A percentile compares a stretch with the other conserved stretches of the same genome.
These are phyloP conservation scores for Aythya fuligula DNA, from an alignment of 2,797 vertebrate genomes.

Conservation along the genomic window DNA sequence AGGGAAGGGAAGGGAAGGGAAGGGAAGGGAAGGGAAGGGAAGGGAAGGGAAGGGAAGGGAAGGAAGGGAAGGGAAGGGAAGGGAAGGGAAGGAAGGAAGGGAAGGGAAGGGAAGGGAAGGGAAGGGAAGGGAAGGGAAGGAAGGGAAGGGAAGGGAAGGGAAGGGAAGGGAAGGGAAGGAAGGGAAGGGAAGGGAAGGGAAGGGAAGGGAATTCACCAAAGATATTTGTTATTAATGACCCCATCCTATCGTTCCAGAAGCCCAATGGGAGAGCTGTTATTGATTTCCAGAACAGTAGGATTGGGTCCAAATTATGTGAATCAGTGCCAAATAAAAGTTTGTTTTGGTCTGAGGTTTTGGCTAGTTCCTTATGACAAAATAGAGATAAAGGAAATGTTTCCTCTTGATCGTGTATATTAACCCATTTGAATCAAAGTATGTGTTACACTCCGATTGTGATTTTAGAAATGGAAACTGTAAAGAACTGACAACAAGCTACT, in stretches of 20 bases:
- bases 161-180: rapidly evolving
- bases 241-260: background rate
- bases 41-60: no score
- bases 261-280: background rate
- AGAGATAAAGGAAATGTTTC: slow-evolving; percentile 46
- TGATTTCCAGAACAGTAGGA: background rate
- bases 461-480: background rate
- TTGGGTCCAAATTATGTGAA: background rate
- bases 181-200: no score
- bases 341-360: slow-evolving; percentile 22
- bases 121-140: no score
- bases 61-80: no score
- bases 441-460: background rate
- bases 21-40: no score
- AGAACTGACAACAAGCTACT: background rate
- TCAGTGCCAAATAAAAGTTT: slow-evolving; percentile 25
- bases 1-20: no score
- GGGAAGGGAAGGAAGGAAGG: no score
- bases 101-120: no score
- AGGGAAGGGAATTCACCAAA: background rate
- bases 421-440: background rate
- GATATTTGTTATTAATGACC: background rate
- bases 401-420: slow-evolving; percentile 19
- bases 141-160: no score
- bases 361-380: background rate